phyloP scores from a whole-genome alignment of 2,888 invertebrate genomes.

The Tenthredo mesomela region DNA sequence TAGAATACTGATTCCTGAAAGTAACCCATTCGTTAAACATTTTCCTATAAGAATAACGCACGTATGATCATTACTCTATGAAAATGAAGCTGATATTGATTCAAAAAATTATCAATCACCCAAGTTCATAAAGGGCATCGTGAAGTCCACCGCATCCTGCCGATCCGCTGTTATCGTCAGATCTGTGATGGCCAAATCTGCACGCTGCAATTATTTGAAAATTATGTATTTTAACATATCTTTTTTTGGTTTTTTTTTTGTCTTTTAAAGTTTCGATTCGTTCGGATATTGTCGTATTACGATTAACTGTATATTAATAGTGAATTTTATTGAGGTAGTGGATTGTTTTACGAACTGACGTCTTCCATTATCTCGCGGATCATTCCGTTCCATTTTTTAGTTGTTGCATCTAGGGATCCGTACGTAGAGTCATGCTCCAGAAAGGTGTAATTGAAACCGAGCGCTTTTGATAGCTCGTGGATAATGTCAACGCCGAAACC shows the following conservation, averaged over 20 bases:
- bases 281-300: background rate
- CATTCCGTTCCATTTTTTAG: conserved; percentile 88
- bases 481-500: conserved; percentile 95
- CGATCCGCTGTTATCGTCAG: conserved; percentile 93
- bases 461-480: conserved; percentile 86
- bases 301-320: background rate
- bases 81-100: background rate
- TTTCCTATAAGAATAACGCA: background rate
- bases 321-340: background rate
- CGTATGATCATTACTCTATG: background rate
- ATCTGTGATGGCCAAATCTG: conserved; percentile 95
- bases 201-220: conserved; percentile 82
- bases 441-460: conserved; percentile 92
- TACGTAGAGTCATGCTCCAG: conserved; percentile 85
- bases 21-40: background rate
- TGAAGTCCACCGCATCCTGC: conserved; percentile 95
- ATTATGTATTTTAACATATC: background rate
- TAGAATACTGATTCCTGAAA: conserved; percentile 89
- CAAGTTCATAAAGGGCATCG: conserved; percentile 97
- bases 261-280: background rate
- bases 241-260: background rate
- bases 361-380: conserved; percentile 85
- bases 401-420: conserved; percentile 83
- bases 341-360: conserved; percentile 77
- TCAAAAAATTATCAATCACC: conserved; percentile 76